These are phyloP conservation scores for Agrotis ipsilon DNA, from an alignment of 2,888 invertebrate species.

Conservation along the genomic window DNA sequence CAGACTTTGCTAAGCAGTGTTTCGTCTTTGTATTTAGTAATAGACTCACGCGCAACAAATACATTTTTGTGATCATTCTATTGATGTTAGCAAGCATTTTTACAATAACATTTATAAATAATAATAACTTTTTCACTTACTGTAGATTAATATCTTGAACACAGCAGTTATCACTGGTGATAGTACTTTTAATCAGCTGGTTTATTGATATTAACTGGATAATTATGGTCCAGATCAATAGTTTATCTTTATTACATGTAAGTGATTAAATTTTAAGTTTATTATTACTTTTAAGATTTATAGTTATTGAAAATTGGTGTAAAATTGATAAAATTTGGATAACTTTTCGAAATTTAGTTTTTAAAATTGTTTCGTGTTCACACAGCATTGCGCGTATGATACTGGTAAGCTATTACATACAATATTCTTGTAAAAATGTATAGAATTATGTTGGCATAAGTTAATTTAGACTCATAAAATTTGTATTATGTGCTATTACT, in stretches of 20 bases:
- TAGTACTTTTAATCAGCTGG: slow-evolving; percentile 16
- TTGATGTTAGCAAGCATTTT: slow-evolving; percentile 53
- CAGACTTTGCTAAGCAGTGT: slow-evolving; percentile 25
- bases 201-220: slow-evolving; percentile 42
- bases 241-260: slow-evolving; percentile 35
- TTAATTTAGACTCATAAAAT: slow-evolving; percentile 43
- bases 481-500: slow-evolving; percentile 44
- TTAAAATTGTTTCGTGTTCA: slow-evolving; percentile 16
- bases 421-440: slow-evolving; percentile 59
- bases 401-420: slow-evolving; percentile 32
- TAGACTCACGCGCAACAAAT: slow-evolving; percentile 27
- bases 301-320: slow-evolving; percentile 27
- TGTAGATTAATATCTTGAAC: slow-evolving; percentile 31
- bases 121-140: slow-evolving; percentile 33
- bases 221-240: slow-evolving; percentile 28
- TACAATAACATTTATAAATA: slow-evolving; percentile 28
- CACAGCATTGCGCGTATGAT: slow-evolving; percentile 30
- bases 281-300: slow-evolving; percentile 49
- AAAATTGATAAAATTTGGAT: slow-evolving; percentile 6
- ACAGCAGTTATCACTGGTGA: slow-evolving; percentile 23
- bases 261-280: slow-evolving; percentile 50
- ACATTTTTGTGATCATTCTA: slow-evolving; percentile 39
- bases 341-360: slow-evolving; percentile 16
- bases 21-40: slow-evolving; percentile 34
- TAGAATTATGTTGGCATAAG: slow-evolving; percentile 42